Base-by-base conservation (phyloP, 1,140 invertebrate genomes). In the Drosophila murphyi region DNA sequence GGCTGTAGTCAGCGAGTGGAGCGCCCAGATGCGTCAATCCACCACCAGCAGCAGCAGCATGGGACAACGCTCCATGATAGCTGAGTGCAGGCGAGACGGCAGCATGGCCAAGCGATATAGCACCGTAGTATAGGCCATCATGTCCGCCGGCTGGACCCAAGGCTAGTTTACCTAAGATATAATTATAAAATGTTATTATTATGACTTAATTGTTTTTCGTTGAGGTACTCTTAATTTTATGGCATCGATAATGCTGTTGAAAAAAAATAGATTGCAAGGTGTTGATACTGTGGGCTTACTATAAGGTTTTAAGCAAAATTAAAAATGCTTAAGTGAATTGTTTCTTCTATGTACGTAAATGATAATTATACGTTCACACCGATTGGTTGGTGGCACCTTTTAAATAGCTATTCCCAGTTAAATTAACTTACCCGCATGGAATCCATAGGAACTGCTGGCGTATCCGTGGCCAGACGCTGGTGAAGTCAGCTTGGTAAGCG, bases 121-220 rank as follows among this genome's bases (percentile, higher is more conserved):
- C 91, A 31, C 90, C 91, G 37, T 91, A 89, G 55, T 92, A 90
- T n/a, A 69, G 39, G 7, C 37, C 83, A 57, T 55, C 52, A 47
- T 73, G 87, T 41, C 37, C 81, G 0, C 56, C 55, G 29, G 68
- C 62, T 10, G 61, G 43, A 2, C 79, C 72, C 52, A 71, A 45
- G 12, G 8, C 63, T 3, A 86, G 37, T 52, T 79, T 73, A 41
- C 79, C 82, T 76, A n/a, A 2, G 7, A 47, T 43, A 34, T 12
- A 43, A n/a, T 43, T 20, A 20, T 20, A 43, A 8, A 4, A 34
- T 34, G 5, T 34, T 34, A 34, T 4, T 8, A 39, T 4, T 34
- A 34, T 34, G 5, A 34, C 34, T 34, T 34, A 20, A 20, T 0
- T 20, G 20, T 20, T 20, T 20, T 20, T 20, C 20, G 20, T 20